A percentile compares a stretch with the other conserved stretches of the same genome.
Evolutionary conservation across 2,797 vertebrate species (phyloP).

Genomic region (Acanthornis magna): DNA sequence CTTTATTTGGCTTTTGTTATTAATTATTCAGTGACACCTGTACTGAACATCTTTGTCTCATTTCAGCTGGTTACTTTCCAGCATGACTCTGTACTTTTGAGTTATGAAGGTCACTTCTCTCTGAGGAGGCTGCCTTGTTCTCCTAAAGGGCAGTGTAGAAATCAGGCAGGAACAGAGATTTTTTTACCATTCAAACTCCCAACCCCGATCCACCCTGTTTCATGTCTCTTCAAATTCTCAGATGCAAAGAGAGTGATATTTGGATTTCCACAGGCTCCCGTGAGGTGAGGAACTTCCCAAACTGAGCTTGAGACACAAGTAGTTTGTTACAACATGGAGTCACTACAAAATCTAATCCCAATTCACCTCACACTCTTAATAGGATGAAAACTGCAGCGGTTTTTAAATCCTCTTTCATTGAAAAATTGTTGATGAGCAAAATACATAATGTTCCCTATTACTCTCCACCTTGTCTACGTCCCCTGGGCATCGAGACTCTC

Average conservation of each 20-base stretch:
- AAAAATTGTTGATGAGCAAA: conserved; percentile 52
- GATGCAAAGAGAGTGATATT: not conserved
- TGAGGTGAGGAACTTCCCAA: not conserved
- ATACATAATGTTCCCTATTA: conserved; percentile 13
- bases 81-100: not conserved
- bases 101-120: not conserved
- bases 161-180: not conserved
- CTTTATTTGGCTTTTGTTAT: not conserved
- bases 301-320: not conserved
- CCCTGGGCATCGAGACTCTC: conserved; percentile 9
- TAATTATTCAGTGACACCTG: not conserved
- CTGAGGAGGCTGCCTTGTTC: not conserved
- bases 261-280: not conserved
- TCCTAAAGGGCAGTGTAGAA: not conserved
- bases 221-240: not conserved
- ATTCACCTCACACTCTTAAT: not conserved
- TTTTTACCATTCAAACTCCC: not conserved
- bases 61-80: not conserved
- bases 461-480: not conserved
- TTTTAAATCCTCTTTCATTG: conserved; percentile 34
- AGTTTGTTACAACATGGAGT: not conserved
- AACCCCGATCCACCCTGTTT: not conserved
- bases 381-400: not conserved
- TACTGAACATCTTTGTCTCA: not conserved
- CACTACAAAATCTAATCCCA: not conserved